Base-by-base conservation (phyloP, 1,140 invertebrate genomes). In the Aphaenogaster rudis region DNA sequence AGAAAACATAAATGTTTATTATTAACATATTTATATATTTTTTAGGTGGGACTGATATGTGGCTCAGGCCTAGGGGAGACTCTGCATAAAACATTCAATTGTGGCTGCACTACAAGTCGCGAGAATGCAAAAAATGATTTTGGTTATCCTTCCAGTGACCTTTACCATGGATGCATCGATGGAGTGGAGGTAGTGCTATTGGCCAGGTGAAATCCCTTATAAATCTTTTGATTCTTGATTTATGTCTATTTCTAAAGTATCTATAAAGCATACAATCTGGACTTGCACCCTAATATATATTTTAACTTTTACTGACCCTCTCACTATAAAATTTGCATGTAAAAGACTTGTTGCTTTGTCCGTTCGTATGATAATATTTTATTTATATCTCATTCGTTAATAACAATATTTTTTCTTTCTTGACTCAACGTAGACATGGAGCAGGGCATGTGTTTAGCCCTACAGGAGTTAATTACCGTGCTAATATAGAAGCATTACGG, bases 401-500 rank as follows among this genome's bases (percentile, higher is more conserved):
- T 36, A 9, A 69, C 48, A 11, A 5, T 33, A 48, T 79, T 21
- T 13, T 66, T 28, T 0, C 3, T 67, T 13, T 48, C 15, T 66
- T 63, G n/a, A 76, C 39, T 76, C 59, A 52, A 88, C 84, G 17
- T 86, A 97, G 99, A 91, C 99, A 99, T 96, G 99, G 99, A 2
- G 95, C 97, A 57, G 97, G 97, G 71, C 99, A 99, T 94, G 96
- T 96, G 67, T 97, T 98, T 50, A 97, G 96, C 94, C 99, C 99
- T 0, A 97, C 96, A 28, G 96, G 97, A 91, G 96, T 99, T 0
- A 99, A 99, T 95, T 99, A 99, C 95, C 96, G 99, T 86, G 99
- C 99, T 3, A 99, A 99, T 94, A 97, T 99, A 66, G 99, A 98
- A 97, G 99, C 99, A 1, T 95, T 99, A 74, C 98, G 98, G 88